Evolutionary conservation across 1,140 invertebrate genomes (phyloP), one percentile per base, ranked within the genome.

Genomic region (Pachypsylla venusta): DNA sequence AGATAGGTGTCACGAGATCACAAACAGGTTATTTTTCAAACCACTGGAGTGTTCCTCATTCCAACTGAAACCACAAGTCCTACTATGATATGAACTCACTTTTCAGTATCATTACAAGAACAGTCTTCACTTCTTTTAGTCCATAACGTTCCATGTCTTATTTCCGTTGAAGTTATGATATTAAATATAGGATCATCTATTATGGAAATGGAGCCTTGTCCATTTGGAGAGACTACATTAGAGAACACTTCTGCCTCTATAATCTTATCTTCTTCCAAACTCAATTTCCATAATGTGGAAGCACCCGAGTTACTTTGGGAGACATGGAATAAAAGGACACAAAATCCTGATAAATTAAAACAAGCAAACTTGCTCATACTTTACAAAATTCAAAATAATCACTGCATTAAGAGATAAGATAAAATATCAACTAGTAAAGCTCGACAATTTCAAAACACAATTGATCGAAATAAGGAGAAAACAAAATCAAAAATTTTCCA

Each of bases 231-330:
- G 39, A 71, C 65, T 61, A 78, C 72, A 68, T 77, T 76, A 54
- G 74, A 70, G 67, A 78, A 72, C 39, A 71, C 71, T 62, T 67
- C 76, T 28, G 73, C 79, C 64, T 79, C 78, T 59, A 81, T 74
- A 61, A 85, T 82, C 74, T 80, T 80, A 28, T 78, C 80, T 69
- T 80, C 77, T 65, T 83, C 80, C 42, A 73, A 65, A 69, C 81
- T 83, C 58, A 87, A 70, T 73, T 80, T 82, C 83, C 83, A 85
- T 67, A 85, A 73, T 56, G 80, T 81, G 40, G 81, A 84, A 35
- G 81, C 82, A 61, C 80, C 75, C 27, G 83, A 83, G 71, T 84
- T 84, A 62, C 76, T 83, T 61, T 78, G 75, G 61, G 84, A 75
- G 66, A 85, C 78, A 71, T 84, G 79, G 70, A 83, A 77, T 64